These are phyloP conservation scores for Clupea harengus DNA, from an alignment of 2,113 vertebrate genomes.

Conservation along the genomic window DNA sequence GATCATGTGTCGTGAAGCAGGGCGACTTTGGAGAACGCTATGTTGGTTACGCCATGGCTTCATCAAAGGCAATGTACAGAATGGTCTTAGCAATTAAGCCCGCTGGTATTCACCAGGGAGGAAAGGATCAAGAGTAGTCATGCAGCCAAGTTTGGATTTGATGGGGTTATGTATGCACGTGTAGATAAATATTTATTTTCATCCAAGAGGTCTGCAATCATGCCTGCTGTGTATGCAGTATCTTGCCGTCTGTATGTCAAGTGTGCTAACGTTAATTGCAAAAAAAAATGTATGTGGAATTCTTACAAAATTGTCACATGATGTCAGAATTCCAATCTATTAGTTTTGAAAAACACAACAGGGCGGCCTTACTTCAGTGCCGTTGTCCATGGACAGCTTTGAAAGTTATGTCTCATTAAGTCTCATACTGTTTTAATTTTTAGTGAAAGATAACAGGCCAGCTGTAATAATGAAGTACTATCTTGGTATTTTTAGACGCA, in stretches of 20 bases:
- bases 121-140: background rate
- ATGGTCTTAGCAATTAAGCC: background rate
- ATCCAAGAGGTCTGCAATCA: background rate
- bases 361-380: background rate
- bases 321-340: background rate
- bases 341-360: background rate
- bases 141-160: background rate
- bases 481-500: no score
- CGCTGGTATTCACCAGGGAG: background rate
- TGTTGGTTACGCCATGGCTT: background rate
- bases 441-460: no score
- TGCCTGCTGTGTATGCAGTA: background rate
- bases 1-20: background rate
- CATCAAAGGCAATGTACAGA: background rate
- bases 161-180: background rate
- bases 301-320: background rate
- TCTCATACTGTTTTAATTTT: no score
- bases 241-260: background rate
- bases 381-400: background rate
- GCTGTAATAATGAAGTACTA: no score
- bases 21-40: background rate
- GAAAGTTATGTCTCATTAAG: background rate
- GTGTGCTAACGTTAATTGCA: background rate
- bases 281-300: background rate
- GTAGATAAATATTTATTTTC: slow-evolving; percentile 6